Percentiles rank a stretch among this genome's conserved stretches.
phyloP scores from a whole-genome alignment of 2,797 vertebrate genomes.

The Microctenopoma lineatum region DNA sequence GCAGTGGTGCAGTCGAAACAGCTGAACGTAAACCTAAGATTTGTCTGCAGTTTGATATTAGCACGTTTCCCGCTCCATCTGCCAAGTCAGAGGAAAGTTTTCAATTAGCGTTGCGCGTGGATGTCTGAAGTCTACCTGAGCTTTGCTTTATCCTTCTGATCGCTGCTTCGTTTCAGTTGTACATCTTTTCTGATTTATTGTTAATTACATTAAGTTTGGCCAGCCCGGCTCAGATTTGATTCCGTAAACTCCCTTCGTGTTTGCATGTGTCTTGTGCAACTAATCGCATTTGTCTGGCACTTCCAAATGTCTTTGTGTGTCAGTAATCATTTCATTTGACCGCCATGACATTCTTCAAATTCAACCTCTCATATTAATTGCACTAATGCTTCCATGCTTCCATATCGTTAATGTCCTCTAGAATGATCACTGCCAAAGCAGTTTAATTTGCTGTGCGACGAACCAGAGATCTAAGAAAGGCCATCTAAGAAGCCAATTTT shows the following conservation, averaged over 20 bases:
- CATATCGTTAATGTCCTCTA: constrained; percentile 29
- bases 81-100: constrained; percentile 36
- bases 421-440: constrained; percentile 10
- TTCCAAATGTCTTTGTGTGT: constrained; percentile 50
- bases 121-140: constrained; percentile 41
- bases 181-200: constrained; percentile 37
- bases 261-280: constrained; percentile 43
- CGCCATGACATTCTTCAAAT: constrained; percentile 53
- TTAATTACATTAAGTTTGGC: constrained; percentile 21
- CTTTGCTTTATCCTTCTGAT: constrained; percentile 15
- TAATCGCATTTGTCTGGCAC: constrained; percentile 52
- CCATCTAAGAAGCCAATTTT: constrained; percentile 31
- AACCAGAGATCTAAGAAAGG: constrained; percentile 44
- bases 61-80: constrained; percentile 20
- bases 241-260: constrained; percentile 43
- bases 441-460: constrained; percentile 19
- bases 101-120: constrained; percentile 42
- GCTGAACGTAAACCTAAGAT: constrained; percentile 25
- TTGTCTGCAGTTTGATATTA: constrained; percentile 44
- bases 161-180: constrained; percentile 6
- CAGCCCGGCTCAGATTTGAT: constrained; percentile 36
- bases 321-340: constrained; percentile 45
- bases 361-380: constrained; percentile 36
- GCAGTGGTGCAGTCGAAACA: constrained; percentile 33
- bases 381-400: constrained; percentile 40